Evolutionary conservation across 2,888 invertebrate genomes (phyloP).

Genomic region (Arrhopalites spinosus): DNA sequence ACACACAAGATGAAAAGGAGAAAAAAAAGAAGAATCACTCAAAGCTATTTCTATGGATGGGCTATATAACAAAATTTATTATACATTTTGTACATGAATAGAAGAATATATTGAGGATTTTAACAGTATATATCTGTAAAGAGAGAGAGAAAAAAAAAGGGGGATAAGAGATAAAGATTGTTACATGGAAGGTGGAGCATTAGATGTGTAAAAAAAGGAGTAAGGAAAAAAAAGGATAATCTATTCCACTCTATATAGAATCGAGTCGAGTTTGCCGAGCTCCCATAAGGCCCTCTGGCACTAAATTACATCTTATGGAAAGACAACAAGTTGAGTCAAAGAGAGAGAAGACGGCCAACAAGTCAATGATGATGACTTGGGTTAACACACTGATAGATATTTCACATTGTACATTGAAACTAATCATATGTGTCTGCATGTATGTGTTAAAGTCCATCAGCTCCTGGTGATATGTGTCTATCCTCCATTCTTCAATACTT

Average conservation of each 20-base stretch:
- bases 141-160: not conserved
- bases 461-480: too few species aligned
- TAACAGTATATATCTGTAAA: not conserved
- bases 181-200: constrained; percentile 3
- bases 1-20: too few species aligned
- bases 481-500: too few species aligned
- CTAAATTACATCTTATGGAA: constrained; percentile 26
- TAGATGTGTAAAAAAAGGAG: not conserved
- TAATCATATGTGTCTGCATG: constrained; percentile 18
- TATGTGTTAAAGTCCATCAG: too few species aligned
- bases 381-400: constrained; percentile 16
- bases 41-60: too few species aligned
- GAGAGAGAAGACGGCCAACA: not conserved
- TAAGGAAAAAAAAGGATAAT: constrained; percentile 16
- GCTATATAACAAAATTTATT: too few species aligned
- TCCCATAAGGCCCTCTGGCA: constrained; percentile 27
- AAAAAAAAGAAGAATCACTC: too few species aligned
- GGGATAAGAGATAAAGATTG: not conserved
- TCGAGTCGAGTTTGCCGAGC: constrained; percentile 16
- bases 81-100: not conserved
- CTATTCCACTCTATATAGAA: constrained; percentile 22
- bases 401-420: constrained; percentile 23
- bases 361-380: constrained; percentile 16
- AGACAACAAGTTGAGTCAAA: constrained; percentile 11
- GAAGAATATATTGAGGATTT: not conserved